Evolutionary conservation across 2,113 vertebrate genomes (phyloP).

Genomic region (Cathartes aura): DNA sequence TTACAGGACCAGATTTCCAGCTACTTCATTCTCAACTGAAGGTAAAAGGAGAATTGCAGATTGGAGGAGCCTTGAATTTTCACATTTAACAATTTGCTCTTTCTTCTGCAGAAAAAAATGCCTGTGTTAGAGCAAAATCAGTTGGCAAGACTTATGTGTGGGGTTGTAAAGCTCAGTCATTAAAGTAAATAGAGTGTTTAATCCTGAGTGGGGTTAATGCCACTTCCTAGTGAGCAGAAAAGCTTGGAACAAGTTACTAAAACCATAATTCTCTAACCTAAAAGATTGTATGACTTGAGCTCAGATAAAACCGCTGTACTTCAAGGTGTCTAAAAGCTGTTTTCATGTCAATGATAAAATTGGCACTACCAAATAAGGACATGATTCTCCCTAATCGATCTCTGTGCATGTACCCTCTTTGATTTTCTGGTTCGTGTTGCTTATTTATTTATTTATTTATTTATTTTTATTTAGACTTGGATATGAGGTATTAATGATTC

Average conservation of each 20-base stretch:
- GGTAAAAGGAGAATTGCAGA: background rate
- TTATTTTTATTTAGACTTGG: no score
- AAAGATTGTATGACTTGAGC: no score
- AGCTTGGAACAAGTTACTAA: background rate
- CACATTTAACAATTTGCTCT: background rate
- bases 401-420: no score
- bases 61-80: background rate
- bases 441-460: background rate
- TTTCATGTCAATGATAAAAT: background rate
- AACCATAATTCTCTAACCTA: background rate
- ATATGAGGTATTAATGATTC: background rate
- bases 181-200: background rate
- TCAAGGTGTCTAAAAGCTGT: background rate
- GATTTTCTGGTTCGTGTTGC: accelerated
- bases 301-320: background rate
- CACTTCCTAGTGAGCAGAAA: background rate
- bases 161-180: background rate
- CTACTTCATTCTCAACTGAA: background rate
- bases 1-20: background rate
- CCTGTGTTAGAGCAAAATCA: background rate
- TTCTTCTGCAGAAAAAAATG: background rate
- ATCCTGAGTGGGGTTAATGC: background rate
- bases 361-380: background rate
- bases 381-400: background rate
- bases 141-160: background rate